Evolutionary conservation across 2,797 vertebrate species (phyloP).

Genomic region (Onychomys arenicola): DNA sequence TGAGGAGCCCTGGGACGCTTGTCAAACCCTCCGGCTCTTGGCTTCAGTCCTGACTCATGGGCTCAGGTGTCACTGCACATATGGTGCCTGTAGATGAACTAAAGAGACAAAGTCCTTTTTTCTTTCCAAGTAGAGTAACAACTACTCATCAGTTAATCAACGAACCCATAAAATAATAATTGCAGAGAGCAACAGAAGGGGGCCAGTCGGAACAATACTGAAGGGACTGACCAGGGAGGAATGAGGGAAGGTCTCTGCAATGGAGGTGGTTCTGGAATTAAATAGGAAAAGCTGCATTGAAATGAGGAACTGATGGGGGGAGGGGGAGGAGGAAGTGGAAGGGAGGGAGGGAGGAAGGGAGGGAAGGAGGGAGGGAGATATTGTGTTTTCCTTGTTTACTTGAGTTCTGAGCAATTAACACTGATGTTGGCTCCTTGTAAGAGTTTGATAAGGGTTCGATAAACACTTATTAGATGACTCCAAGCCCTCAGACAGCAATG

Average conservation of each 20-base stretch:
- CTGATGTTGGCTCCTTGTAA: background rate
- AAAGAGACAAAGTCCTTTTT: background rate
- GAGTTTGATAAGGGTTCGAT: background rate
- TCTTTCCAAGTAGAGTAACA: background rate
- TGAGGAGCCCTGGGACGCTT: background rate
- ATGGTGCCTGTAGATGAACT: background rate
- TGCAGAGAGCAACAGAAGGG: background rate
- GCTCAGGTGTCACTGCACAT: background rate
- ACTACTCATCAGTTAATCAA: background rate
- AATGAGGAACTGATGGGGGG: background rate
- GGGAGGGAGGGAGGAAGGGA: fast-evolving
- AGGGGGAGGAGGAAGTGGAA: background rate
- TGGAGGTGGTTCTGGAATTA: background rate
- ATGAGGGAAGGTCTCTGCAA: background rate
- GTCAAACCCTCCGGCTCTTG: background rate
- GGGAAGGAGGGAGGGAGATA: background rate
- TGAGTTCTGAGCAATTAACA: background rate
- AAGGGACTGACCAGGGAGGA: background rate
- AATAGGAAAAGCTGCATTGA: background rate
- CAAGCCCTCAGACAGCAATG: background rate
- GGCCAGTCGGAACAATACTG: background rate
- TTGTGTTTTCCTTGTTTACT: background rate
- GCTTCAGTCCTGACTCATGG: background rate
- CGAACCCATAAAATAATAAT: background rate
- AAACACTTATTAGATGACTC: background rate